Evolutionary conservation across 2,797 vertebrate genomes (phyloP), one percentile per base, ranked within the genome.

Genomic region (Smutsia temminckii): DNA sequence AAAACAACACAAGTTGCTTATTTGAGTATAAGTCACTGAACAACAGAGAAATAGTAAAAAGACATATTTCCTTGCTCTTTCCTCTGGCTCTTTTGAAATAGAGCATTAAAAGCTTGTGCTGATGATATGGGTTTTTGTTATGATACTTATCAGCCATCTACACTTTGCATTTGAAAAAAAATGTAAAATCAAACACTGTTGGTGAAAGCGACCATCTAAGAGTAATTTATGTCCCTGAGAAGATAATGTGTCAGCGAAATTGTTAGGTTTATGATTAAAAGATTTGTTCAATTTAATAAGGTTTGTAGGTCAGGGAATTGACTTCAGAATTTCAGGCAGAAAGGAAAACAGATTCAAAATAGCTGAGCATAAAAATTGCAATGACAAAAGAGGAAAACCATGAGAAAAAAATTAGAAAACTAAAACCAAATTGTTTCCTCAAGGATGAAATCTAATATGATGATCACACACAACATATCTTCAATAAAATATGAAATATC

Each of bases 261-360:
- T 93, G n/a, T 69, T 46, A 75, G 42, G 20, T 84, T 77, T 88
- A 14, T 75, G 59, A 85, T 94, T 42, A 79, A 95, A 91, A 85
- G 57, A 59, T 49, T 27, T 27, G 1, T 79, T 51, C 20, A 74
- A n/a, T 69, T 95, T 95, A 95, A 95, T 85, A 84, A 81, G 63
- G 78, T 74, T 96, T 93, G 37, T 59, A 92, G 85, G 93, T 92
- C 93, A 85, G 81, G 72, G 55, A 88, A 42, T 79, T 42, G 53
- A 51, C 37, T 51, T 94, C 29, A 59, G 17, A 12, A 51, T 77
- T 91, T 89, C 40, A 90, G 29, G 37, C 53, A 95, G 21, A 11
- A 83, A 93, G 32, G 12, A 93, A 90, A 85, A 94, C 27, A 83
- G 34, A 85, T 92, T 81, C 34, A 78, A 63, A 96, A 78, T 2